Evolutionary conservation across 2,888 invertebrate species (phyloP), one percentile per base, ranked within the genome.

Genomic region (Catocala sponsa): DNA sequence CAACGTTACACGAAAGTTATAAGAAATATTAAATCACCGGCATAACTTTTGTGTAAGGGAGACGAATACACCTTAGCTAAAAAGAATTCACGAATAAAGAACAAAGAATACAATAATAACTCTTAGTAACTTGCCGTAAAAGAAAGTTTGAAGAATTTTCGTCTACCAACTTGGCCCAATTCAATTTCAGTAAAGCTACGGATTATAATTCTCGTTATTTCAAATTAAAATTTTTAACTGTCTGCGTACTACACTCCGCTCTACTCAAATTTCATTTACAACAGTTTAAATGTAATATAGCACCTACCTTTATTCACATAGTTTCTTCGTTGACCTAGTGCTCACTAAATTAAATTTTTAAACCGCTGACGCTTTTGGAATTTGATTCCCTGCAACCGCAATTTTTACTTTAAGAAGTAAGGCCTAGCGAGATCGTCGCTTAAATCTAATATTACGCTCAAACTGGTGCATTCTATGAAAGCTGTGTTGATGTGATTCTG

Each of bases 41-140:
- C 54, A 55, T 63, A 68, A 71, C 59, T 64, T 59, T 53, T 71
- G 50, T 48, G 61, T 74, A 62, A 73, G 61, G 63, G 52, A 65
- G 53, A 69, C 49, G 66, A 72, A 72, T 58, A 41, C 65, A 74
- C 55, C 57, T 38, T 60, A 60, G 53, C 59, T 35, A 64, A 72
- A n/a, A 71, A 74, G 41, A 68, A 75, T 65, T 65, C 49, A 46
- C 68, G 66, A 72, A 64, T 67, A 75, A 75, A 78, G 71, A 74
- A 78, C 68, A 73, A 69, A 68, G 69, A 70, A 76, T 64, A 74
- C 70, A 68, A 77, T 71, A 78, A 74, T 78, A 74, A 76, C 64
- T 73, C 68, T 58, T 56, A 66, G 48, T 65, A 78, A 77, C 72
- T 69, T 68, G 66, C 62, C 61, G 69, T 68, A 72, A 70, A 73